phyloP scores from a whole-genome alignment of 2,797 vertebrate species.

The Rhinoraja longicauda region DNA sequence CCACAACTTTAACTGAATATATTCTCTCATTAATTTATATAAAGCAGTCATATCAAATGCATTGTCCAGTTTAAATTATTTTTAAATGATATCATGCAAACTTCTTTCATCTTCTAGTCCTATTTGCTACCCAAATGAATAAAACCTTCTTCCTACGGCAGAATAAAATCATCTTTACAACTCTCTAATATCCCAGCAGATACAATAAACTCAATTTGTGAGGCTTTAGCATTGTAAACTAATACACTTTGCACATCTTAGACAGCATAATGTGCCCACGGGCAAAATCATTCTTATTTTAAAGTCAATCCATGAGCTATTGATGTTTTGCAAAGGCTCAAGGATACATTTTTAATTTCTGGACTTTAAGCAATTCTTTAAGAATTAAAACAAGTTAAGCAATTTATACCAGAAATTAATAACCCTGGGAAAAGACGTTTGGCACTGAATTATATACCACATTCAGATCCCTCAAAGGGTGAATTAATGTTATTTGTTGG shows the following conservation, averaged over 20 bases:
- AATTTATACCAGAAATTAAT: not conserved
- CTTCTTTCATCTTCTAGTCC: not conserved
- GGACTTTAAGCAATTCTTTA: not conserved
- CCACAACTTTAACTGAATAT: not conserved
- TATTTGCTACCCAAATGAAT: not conserved
- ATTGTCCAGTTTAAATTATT: not conserved
- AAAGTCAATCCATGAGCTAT: not conserved
- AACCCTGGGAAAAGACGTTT: not conserved
- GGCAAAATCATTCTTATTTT: not conserved
- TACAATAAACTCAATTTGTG: not conserved
- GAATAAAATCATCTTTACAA: not conserved
- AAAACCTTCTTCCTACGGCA: not conserved
- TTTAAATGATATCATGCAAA: not conserved
- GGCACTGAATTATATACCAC: not conserved
- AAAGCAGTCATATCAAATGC: not conserved
- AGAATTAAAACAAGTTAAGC: not conserved
- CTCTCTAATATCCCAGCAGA: not conserved
- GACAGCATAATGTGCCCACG: not conserved
- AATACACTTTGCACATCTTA: not conserved
- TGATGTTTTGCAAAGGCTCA: not conserved
- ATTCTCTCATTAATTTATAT: not conserved
- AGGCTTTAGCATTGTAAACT: not conserved
- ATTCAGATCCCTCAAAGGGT: not conserved
- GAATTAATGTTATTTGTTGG: not conserved
- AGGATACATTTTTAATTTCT: not conserved